phyloP scores from a whole-genome alignment of 2,888 invertebrate species.

The Diplazon laetatorius region DNA sequence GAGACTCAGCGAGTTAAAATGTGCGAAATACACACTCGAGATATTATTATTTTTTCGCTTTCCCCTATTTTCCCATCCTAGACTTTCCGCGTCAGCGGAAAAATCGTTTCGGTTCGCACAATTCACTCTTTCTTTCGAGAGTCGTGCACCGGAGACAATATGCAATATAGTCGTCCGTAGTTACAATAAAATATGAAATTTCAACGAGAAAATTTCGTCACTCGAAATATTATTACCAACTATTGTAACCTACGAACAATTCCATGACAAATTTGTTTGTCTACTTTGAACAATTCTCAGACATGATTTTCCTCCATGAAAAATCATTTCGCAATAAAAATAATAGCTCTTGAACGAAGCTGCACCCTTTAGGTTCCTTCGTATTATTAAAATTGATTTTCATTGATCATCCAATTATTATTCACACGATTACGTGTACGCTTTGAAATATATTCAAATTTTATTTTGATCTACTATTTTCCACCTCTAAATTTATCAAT shows the following conservation, averaged over 20 bases:
- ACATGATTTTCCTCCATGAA: neutral
- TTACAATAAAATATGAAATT: constrained; percentile 9
- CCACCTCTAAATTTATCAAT: too few relatives aligned
- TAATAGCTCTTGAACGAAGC: too few relatives aligned
- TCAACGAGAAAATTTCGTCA: neutral
- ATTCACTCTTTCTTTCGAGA: neutral
- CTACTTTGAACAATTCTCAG: neutral
- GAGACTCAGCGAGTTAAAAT: constrained; percentile 16
- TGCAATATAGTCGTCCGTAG: constrained; percentile 10
- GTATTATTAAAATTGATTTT: neutral
- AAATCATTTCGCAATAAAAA: neutral
- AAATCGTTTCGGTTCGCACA: constrained; percentile 29
- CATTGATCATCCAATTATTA: neutral
- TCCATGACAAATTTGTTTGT: too few relatives aligned
- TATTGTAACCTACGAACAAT: too few relatives aligned
- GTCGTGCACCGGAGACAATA: constrained; percentile 12
- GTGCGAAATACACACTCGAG: constrained; percentile 31
- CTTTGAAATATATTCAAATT: neutral
- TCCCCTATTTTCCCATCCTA: constrained; percentile 30
- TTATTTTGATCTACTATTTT: neutral
- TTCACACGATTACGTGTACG: neutral
- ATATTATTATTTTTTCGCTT: constrained; percentile 60
- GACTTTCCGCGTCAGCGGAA: constrained; percentile 36
- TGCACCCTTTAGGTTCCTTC: neutral
- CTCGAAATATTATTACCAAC: constrained; percentile 38